Base-by-base conservation (phyloP, 2,888 invertebrate genomes). In the Chrysina gloriosa region DNA sequence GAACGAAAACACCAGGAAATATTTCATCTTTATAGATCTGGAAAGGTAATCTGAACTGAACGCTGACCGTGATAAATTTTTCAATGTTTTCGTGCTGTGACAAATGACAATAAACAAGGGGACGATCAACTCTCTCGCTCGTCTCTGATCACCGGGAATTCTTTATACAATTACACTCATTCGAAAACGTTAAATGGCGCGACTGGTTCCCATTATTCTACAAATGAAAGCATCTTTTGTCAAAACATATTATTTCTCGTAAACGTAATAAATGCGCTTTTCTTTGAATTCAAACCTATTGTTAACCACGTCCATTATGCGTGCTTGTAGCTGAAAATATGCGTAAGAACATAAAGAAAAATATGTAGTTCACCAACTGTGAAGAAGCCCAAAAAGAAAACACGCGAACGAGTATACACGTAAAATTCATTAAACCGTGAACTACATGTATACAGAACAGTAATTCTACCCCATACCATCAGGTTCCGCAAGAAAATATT, bases 11-110 rank as follows among this genome's bases (percentile, higher is more conserved):
- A 39, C 39, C 36, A 39, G 39, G 56, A 56, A 56, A 56, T 56
- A 56, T 56, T 56, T 56, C 56, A 56, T 56, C 39, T 56, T 56
- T 56, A 56, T 56, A 58, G 39, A 58, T 58, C 58, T 58, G 58
- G 58, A 58, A 58, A 39, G 58, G 58, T 58, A 58, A 58, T 58
- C 58, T 58, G 58, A 58, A 58, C 58, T 39, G 58, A 58, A 58
- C 39, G 58, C n/a, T 39, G 58, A 25, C 58, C 58, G 56, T 39
- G 56, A 56, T 56, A 56, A 56, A 56, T 56, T 56, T 56, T 56
- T 56, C 56, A 56, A 56, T 56, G 56, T 56, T 56, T 56, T 56
- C 56, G 56, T 56, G 56, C 36, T 56, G 56, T 39, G 56, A 56
- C 56, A 36, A 56, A 56, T 56, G 56, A 56, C 56, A 56, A 56